These are phyloP conservation scores for Apeltes quadracus DNA, from an alignment of 2,113 vertebrate genomes.

Conservation along the genomic window DNA sequence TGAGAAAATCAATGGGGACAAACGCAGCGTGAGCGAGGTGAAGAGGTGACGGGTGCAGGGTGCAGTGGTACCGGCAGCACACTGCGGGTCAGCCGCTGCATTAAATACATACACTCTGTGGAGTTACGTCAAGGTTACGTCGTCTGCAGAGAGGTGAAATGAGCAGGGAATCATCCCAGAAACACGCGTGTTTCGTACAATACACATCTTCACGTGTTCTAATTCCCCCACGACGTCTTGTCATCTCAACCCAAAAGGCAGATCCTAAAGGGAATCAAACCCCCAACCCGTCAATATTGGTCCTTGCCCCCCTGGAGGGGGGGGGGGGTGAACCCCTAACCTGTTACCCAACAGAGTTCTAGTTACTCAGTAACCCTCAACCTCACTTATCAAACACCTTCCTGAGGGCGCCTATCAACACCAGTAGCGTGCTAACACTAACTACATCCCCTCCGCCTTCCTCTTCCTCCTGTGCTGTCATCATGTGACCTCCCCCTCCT, in stretches of 20 bases:
- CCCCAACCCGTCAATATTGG: neutral
- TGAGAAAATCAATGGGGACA: constrained; percentile 31
- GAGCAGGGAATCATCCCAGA: neutral
- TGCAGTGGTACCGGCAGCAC: neutral
- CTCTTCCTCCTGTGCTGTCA: constrained; percentile 69
- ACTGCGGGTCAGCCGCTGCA: neutral
- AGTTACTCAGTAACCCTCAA: constrained; percentile 62
- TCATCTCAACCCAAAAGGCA: neutral
- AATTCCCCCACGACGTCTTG: too few relatives aligned
- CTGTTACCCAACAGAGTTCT: constrained; percentile 34
- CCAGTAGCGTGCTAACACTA: constrained; percentile 66
- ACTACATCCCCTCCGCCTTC: constrained; percentile 61
- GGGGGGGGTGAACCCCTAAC: constrained; percentile 7
- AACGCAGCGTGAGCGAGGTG: constrained; percentile 2
- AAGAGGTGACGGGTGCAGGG: constrained; percentile 30
- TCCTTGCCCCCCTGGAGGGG: neutral
- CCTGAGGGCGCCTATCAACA: constrained; percentile 65
- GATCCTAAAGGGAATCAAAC: neutral
- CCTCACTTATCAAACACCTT: constrained; percentile 66
- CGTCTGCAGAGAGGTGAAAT: neutral
- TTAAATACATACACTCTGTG: neutral
- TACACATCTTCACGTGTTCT: neutral
- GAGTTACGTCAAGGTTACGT: neutral
- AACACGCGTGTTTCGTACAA: neutral
- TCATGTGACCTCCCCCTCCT: constrained; percentile 50